A percentile compares a stretch with the other conserved stretches of the same genome.
These are phyloP conservation scores for Hyaena hyaena DNA, from an alignment of 2,113 vertebrate species.

Conservation along the genomic window DNA sequence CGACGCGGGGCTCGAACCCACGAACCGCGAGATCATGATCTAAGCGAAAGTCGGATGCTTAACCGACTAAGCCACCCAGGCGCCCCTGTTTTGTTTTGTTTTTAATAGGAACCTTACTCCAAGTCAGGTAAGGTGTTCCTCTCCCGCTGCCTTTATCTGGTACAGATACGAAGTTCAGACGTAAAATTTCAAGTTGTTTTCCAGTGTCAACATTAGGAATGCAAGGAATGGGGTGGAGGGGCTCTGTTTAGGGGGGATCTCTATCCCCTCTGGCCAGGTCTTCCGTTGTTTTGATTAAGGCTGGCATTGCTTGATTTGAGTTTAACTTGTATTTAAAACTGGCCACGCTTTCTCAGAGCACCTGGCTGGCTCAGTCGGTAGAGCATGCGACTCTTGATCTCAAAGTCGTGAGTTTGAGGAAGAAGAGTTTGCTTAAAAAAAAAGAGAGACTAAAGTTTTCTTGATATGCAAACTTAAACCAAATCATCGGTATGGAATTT, in stretches of 20 bases:
- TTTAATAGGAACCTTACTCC: constrained; percentile 26
- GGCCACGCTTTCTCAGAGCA: background rate
- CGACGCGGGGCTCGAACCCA: no score
- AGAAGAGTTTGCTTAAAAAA: background rate
- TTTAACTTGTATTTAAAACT: constrained; percentile 29
- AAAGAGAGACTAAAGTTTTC: background rate
- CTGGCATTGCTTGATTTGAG: background rate
- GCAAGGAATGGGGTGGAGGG: background rate
- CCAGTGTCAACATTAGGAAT: background rate
- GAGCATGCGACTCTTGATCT: background rate
- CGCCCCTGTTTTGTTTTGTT: constrained; percentile 41
- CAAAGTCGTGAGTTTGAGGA: background rate
- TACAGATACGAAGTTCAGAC: constrained; percentile 22
- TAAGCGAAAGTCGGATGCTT: no score
- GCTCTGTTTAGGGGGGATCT: background rate
- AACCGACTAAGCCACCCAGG: no score
- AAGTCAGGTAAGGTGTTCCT: constrained; percentile 18
- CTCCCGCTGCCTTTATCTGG: background rate
- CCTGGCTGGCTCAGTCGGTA: background rate
- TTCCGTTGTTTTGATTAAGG: background rate
- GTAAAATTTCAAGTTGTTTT: constrained; percentile 11
- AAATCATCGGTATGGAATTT: constrained; percentile 49
- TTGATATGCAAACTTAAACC: constrained; percentile 5
- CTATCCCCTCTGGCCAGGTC: background rate
- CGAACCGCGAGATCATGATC: no score